Evolutionary conservation across 2,888 invertebrate genomes (phyloP), one percentile per base, ranked within the genome.

Genomic region (Parnassius mnemosyne): DNA sequence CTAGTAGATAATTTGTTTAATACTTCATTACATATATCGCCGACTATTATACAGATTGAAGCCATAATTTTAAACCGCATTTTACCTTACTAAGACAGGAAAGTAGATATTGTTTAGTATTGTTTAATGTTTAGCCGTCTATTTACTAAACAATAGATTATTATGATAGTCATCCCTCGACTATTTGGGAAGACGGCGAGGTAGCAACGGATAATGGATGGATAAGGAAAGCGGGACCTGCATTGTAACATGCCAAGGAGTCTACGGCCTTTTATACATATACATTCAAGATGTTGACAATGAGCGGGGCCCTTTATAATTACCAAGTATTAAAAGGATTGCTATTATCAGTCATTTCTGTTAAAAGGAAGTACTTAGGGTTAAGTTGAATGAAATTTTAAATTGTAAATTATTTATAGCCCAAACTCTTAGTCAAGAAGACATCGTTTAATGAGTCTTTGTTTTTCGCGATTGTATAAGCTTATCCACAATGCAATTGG

Each of bases 91-190:
- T 50, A 51, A 46, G 54, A 58, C 58, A 58, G 51, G 58, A 58
- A 55, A 58, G 54, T 58, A 53, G 53, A 58, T 58, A 50, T 41
- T n/a, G n/a, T n/a, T n/a, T n/a, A 9, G 57, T 25, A 53, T 58
- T 63, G 62, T 63, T 63, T 63, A 58, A 63, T 58, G 58, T 63
- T 61, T 12, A 44, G 61, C 52, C 52, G 52, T 51, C 56, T 61
- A 52, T 52, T 51, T 51, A 54, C 62, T 54, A 58, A 58, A 57
- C 58, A 58, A 54, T 63, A 50, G 62, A 58, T 54, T 63, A 63
- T 61, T 63, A 54, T 55, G 62, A 63, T 42, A 63, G 62, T 63
- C 62, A 63, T 63, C 62, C 41, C 46, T 50, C 57, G 43, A 44
- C 57, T 54, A 63, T 63, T 63, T 52, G 63, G 10, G 52, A 42